phyloP scores from a whole-genome alignment of 2,113 vertebrate species.

The Semnornis frantzii region DNA sequence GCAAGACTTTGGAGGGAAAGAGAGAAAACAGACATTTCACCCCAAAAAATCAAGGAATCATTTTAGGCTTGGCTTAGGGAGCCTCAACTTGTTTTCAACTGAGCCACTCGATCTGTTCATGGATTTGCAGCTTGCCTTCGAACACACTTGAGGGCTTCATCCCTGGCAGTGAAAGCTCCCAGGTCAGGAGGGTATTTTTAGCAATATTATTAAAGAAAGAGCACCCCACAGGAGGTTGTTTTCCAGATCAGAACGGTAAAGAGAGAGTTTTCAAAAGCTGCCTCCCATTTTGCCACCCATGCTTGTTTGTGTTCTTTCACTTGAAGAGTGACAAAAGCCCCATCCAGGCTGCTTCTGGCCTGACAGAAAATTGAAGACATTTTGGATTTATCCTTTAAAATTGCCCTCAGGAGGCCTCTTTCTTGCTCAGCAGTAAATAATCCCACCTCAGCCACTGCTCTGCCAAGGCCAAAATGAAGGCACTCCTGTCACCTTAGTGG shows the following conservation, averaged over 20 bases:
- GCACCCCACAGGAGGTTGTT: slow-evolving; percentile 30
- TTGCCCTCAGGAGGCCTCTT: not conserved
- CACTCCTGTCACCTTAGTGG: not conserved
- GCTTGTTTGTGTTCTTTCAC: not conserved
- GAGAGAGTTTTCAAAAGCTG: not conserved
- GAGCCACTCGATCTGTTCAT: slow-evolving; percentile 46
- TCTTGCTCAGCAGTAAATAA: slow-evolving; percentile 11
- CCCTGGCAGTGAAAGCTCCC: slow-evolving; percentile 58
- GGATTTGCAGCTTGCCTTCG: slow-evolving; percentile 61
- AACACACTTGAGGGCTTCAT: slow-evolving; percentile 51
- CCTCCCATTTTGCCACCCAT: not conserved
- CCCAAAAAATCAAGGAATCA: not conserved
- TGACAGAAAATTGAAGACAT: slow-evolving; percentile 5
- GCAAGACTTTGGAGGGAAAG: not conserved
- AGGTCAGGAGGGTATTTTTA: slow-evolving; percentile 66
- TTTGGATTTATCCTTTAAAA: slow-evolving; percentile 7
- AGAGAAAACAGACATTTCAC: slow-evolving; percentile 17
- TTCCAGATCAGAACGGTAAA: slow-evolving; percentile 39
- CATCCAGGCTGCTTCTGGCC: not conserved
- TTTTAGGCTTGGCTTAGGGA: slow-evolving; percentile 52
- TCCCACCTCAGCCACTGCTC: not conserved
- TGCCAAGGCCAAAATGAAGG: not conserved
- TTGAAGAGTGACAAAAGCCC: slow-evolving; percentile 1
- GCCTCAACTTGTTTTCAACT: slow-evolving; percentile 37
- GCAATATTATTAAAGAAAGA: not conserved